A percentile compares a stretch with the other conserved stretches of the same genome.
Conservation (phyloP, 2,113 vertebrate genomes). For the Cnemophilus loriae region DNA sequence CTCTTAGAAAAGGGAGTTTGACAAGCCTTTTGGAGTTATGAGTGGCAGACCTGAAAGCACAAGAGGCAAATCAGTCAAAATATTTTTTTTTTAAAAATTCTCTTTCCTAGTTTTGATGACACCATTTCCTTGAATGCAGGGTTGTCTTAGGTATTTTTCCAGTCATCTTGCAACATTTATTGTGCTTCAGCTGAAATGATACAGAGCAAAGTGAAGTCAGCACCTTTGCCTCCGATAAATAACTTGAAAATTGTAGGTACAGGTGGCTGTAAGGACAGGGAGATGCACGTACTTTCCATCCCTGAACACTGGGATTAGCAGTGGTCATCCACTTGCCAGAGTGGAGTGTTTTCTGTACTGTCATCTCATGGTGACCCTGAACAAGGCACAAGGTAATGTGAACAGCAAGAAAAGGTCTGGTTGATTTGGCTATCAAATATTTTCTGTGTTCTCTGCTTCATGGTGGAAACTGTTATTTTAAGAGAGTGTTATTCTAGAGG, state of each 20-base stretch:
- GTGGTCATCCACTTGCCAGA: background rate
- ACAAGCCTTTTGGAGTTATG: background rate
- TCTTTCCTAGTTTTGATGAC: background rate
- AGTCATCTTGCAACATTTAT: background rate
- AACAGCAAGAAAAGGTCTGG: background rate
- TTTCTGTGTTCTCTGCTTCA: background rate
- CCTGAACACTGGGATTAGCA: background rate
- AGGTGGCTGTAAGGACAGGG: background rate
- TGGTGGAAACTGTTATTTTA: background rate
- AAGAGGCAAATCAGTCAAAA: conserved; percentile 24
- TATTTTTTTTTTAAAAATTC: background rate
- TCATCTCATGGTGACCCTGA: background rate
- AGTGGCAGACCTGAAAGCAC: conserved; percentile 9
- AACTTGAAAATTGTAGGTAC: background rate
- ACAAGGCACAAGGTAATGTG: background rate
- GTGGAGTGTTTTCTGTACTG: background rate
- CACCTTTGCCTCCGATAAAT: background rate
- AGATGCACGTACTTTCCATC: background rate
- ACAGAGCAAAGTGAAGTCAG: background rate
- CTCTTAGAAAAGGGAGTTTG: background rate
- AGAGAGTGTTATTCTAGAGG: background rate
- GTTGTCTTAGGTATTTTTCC: background rate
- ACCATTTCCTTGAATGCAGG: background rate
- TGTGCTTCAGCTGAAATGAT: background rate
- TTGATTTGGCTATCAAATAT: background rate